Evolutionary conservation across 2,888 invertebrate species (phyloP).

Genomic region (Cataglyphis albicans): DNA sequence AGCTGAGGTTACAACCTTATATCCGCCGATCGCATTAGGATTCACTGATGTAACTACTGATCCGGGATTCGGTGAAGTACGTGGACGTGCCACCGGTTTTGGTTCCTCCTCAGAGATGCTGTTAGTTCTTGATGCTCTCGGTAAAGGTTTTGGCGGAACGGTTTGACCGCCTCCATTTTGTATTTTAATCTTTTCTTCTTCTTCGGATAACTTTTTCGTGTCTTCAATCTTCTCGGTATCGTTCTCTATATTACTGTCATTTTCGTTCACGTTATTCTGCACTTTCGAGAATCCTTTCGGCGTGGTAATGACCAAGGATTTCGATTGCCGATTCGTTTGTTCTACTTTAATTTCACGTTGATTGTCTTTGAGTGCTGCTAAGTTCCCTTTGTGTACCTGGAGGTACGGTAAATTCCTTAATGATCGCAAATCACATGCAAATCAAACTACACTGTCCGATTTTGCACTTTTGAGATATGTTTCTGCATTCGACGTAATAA

Average conservation of each 20-base stretch:
- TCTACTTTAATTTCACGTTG: slow-evolving; percentile 83
- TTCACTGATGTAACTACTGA: slow-evolving; percentile 88
- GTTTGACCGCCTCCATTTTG: slow-evolving; percentile 85
- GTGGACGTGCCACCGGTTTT: slow-evolving; percentile 90
- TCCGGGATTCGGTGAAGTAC: slow-evolving; percentile 89
- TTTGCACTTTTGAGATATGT: slow-evolving; percentile 46
- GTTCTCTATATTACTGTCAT: slow-evolving; percentile 65
- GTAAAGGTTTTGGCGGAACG: slow-evolving; percentile 93
- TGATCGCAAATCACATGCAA: slow-evolving; percentile 64
- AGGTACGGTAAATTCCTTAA: slow-evolving; percentile 79
- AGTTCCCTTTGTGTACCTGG: slow-evolving; percentile 85
- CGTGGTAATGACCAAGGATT: slow-evolving; percentile 78
- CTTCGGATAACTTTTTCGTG: slow-evolving; percentile 76
- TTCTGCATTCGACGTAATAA: slow-evolving; percentile 33
- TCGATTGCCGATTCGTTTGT: slow-evolving; percentile 76
- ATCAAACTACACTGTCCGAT: slow-evolving; percentile 56
- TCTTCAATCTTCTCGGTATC: slow-evolving; percentile 80
- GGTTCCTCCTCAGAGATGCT: slow-evolving; percentile 91
- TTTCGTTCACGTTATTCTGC: slow-evolving; percentile 79
- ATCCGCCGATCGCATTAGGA: slow-evolving; percentile 88
- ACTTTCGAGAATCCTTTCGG: slow-evolving; percentile 81
- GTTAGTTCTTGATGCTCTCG: slow-evolving; percentile 90
- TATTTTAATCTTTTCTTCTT: slow-evolving; percentile 82
- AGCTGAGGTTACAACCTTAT: slow-evolving; percentile 89
- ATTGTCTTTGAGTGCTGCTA: slow-evolving; percentile 82